Conservation (phyloP, 2,797 vertebrate genomes). For the Periparus ater region DNA sequence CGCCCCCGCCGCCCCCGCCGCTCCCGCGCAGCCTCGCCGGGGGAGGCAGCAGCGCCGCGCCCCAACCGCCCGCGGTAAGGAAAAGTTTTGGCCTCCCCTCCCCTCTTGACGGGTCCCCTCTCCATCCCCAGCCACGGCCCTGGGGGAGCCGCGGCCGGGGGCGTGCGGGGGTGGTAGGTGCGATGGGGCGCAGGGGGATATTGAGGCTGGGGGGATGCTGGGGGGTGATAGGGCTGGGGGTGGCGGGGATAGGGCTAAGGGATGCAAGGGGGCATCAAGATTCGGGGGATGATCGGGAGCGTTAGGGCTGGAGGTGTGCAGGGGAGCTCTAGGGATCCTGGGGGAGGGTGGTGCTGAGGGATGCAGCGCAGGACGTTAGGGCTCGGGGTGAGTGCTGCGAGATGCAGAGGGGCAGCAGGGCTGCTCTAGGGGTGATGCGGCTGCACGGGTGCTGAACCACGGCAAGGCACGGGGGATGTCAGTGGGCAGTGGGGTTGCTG, state of each 20-base stretch:
- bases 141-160: background rate
- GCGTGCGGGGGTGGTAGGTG: background rate
- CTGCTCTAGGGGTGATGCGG: background rate
- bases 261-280: background rate
- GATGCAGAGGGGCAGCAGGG: background rate
- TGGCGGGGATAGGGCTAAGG: background rate
- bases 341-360: background rate
- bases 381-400: background rate
- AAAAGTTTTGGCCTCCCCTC: background rate
- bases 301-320: background rate
- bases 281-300: background rate
- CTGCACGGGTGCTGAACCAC: background rate
- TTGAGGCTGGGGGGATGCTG: background rate
- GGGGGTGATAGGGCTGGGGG: background rate
- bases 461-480: background rate
- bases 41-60: slow-evolving; percentile 48
- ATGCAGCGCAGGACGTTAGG: background rate
- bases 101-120: background rate
- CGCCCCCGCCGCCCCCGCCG: too few species aligned
- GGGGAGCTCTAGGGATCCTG: background rate
- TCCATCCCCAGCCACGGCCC: background rate
- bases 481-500: background rate
- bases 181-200: background rate
- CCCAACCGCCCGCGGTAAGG: slow-evolving; percentile 10
- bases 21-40: slow-evolving; percentile 43